A percentile compares a stretch with the other conserved stretches of the same genome.
These are phyloP conservation scores for Ptychoptera albimana DNA, from an alignment of 2,888 invertebrate species.

Conservation along the genomic window DNA sequence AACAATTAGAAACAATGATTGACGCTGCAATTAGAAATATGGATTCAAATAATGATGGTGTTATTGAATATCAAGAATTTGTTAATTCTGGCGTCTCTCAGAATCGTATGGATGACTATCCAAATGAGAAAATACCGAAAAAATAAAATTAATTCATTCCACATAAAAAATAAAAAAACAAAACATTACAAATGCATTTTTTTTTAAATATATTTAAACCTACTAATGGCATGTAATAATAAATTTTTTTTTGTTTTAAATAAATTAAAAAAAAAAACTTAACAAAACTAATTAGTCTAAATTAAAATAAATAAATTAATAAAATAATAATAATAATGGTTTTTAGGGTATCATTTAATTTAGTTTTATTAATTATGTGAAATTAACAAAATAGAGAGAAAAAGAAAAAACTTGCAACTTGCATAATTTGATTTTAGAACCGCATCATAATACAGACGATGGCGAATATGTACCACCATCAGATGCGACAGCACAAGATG, in stretches of 20 bases:
- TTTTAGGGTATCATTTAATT: background rate
- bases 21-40: slow-evolving; percentile 48
- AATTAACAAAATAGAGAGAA: background rate
- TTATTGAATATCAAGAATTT: slow-evolving; percentile 49
- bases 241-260: slow-evolving; percentile 1
- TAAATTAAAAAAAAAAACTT: background rate
- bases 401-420: background rate
- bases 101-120: background rate
- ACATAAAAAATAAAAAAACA: background rate
- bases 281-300: background rate
- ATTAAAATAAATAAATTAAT: no score
- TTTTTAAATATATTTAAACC: background rate
- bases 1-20: slow-evolving; percentile 35
- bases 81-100: slow-evolving; percentile 13
- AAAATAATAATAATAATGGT: background rate
- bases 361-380: background rate
- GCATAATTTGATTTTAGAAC: background rate
- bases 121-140: background rate
- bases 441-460: background rate
- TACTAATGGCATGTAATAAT: background rate
- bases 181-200: background rate
- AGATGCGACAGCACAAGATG: slow-evolving; percentile 8
- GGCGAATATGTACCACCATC: background rate
- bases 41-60: slow-evolving; percentile 60
- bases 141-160: background rate